Conservation (phyloP, 2,797 vertebrate genomes). For the Eulemur coronatus region DNA sequence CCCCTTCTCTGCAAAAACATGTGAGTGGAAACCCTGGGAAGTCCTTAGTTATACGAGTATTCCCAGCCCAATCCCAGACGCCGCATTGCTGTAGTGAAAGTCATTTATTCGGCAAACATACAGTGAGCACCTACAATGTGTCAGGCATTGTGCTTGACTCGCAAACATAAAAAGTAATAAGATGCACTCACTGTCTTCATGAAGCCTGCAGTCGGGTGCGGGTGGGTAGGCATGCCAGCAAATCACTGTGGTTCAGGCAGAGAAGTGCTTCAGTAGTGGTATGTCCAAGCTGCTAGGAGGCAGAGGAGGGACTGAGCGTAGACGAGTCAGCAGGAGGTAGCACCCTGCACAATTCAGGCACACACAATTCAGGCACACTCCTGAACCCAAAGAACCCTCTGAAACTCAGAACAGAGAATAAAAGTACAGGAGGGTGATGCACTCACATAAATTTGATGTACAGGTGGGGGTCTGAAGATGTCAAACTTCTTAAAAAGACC, state of each 20-base stretch:
- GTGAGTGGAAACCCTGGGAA: neutral
- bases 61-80: neutral
- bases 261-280: neutral
- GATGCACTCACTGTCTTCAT: rapidly evolving
- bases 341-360: neutral
- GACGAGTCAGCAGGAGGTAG: neutral
- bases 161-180: neutral
- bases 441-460: neutral
- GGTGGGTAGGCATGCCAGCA: neutral
- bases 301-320: neutral
- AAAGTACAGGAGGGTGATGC: neutral
- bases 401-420: neutral
- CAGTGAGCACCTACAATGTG: neutral
- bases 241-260: neutral
- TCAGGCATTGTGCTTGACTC: neutral
- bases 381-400: neutral
- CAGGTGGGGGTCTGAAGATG: neutral
- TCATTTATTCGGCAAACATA: neutral
- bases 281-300: neutral
- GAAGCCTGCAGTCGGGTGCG: neutral
- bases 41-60: neutral
- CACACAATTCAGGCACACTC: neutral
- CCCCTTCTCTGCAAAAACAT: neutral
- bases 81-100: neutral
- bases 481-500: conserved; percentile 8